Conservation (phyloP, 2,888 invertebrate species). For the Apantesis nais region DNA sequence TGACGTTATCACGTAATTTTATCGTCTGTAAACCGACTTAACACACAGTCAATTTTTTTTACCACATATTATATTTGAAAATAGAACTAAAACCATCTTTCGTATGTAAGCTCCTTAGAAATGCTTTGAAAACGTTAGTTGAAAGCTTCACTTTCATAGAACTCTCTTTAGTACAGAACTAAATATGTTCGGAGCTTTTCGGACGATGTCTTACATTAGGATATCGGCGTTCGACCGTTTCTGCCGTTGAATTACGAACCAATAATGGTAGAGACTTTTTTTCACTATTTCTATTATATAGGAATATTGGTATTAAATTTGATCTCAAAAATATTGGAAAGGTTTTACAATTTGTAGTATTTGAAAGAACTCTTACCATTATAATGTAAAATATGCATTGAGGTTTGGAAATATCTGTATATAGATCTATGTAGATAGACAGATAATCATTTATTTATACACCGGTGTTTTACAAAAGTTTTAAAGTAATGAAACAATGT, state of each 20-base stretch:
- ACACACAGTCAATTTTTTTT: no score
- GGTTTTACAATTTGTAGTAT: background rate
- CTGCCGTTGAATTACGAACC: background rate
- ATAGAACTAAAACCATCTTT: background rate
- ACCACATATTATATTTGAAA: background rate
- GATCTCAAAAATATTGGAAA: background rate
- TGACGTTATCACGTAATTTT: no score
- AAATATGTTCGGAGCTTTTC: slow-evolving; percentile 9
- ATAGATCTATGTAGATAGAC: no score
- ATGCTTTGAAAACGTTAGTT: background rate
- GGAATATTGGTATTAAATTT: background rate
- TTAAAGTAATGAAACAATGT: no score
- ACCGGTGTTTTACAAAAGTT: no score
- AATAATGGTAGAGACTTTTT: slow-evolving; percentile 3
- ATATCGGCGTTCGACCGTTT: slow-evolving; percentile 21
- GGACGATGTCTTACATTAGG: slow-evolving; percentile 23
- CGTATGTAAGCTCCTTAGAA: background rate
- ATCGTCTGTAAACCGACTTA: no score
- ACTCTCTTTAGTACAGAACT: slow-evolving; percentile 6
- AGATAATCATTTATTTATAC: no score
- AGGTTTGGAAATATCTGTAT: background rate
- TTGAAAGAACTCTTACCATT: background rate
- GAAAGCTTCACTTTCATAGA: slow-evolving; percentile 3
- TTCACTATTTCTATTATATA: background rate
- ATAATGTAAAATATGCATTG: background rate